Percentiles rank a stretch among this genome's conserved stretches.
These are phyloP conservation scores for Synergus gifuensis DNA, from an alignment of 2,888 invertebrate genomes.

Conservation along the genomic window DNA sequence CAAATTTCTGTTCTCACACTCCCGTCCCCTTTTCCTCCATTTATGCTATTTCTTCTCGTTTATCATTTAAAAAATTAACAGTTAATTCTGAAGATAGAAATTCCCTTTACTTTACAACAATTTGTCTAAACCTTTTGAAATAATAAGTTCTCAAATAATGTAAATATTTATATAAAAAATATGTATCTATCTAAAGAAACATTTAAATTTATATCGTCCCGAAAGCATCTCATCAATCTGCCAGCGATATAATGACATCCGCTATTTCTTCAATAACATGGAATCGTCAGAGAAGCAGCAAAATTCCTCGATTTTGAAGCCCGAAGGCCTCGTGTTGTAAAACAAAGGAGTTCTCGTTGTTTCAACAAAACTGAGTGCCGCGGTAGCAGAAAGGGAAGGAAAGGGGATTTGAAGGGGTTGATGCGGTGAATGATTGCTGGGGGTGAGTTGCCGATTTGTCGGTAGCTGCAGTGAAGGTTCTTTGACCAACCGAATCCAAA, in stretches of 20 bases:
- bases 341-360: constrained; percentile 50
- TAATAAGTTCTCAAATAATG: too few species aligned
- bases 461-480: neutral
- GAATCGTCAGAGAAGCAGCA: neutral
- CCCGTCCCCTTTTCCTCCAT: neutral
- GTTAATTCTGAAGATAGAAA: too few species aligned
- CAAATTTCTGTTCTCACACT: neutral
- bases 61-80: too few species aligned
- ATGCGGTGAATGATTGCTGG: neutral
- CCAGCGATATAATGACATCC: constrained; percentile 64
- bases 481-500: constrained; percentile 31
- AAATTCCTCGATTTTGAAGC: constrained; percentile 32
- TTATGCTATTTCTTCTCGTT: neutral
- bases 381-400: neutral
- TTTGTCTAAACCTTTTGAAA: too few species aligned
- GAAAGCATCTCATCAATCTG: constrained; percentile 69
- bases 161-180: too few species aligned
- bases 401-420: neutral
- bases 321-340: constrained; percentile 51
- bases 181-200: too few species aligned
- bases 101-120: too few species aligned
- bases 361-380: constrained; percentile 10
- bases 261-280: constrained; percentile 13
- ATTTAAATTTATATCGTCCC: neutral
- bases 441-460: constrained; percentile 16